These are phyloP conservation scores for Eupithecia tripunctaria DNA, from an alignment of 2,888 invertebrate species.

Conservation along the genomic window DNA sequence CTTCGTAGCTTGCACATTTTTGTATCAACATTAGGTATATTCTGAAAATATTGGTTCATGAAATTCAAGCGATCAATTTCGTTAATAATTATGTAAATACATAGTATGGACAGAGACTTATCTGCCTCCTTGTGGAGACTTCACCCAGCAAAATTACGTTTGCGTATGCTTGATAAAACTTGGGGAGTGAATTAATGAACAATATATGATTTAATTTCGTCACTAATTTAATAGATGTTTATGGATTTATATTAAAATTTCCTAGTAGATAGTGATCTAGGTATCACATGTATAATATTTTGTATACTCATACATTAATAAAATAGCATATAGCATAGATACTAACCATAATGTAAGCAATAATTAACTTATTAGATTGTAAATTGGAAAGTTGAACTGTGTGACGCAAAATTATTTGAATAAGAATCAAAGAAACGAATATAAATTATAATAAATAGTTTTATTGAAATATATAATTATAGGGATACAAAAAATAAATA, in stretches of 20 bases:
- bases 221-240: background rate
- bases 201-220: background rate
- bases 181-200: background rate
- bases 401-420: conserved; percentile 17
- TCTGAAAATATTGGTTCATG: background rate
- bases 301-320: conserved; percentile 2
- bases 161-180: background rate
- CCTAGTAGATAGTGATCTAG: background rate
- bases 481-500: conserved; percentile 76
- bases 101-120: background rate
- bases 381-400: background rate
- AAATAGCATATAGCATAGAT: background rate
- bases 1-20: background rate
- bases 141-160: background rate
- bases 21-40: background rate
- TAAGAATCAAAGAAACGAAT: conserved; percentile 37
- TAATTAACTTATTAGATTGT: conserved; percentile 9
- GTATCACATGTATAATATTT: conserved; percentile 11
- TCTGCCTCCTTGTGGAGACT: background rate
- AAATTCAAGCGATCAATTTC: background rate
- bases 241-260: background rate
- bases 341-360: conserved; percentile 8
- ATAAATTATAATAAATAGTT: conserved; percentile 42
- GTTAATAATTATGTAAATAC: no score
- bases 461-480: conserved; percentile 62